Evolutionary conservation across 2,888 invertebrate genomes (phyloP).

Genomic region (Neocrepidodera transversa): DNA sequence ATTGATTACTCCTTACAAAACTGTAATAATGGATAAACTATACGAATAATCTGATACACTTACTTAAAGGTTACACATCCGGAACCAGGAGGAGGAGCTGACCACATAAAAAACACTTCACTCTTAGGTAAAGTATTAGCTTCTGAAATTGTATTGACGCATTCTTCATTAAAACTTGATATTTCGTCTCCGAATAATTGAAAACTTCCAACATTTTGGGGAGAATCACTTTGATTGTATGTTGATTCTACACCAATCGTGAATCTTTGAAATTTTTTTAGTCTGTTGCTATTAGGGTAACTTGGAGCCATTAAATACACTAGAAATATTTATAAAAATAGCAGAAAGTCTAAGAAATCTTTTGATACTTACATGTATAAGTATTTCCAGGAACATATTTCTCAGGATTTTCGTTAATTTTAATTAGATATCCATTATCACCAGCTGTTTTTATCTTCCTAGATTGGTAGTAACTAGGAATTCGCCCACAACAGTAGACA

Average conservation of each 20-base stretch:
- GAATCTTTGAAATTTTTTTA: constrained; percentile 79
- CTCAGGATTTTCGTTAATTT: constrained; percentile 79
- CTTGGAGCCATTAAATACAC: constrained; percentile 63
- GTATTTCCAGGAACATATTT: constrained; percentile 84
- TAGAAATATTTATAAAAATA: constrained; percentile 27
- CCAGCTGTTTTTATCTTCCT: constrained; percentile 70
- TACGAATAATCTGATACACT: too few species aligned
- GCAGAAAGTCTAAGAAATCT: too few species aligned
- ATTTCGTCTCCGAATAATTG: constrained; percentile 72
- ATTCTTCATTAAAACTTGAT: constrained; percentile 78
- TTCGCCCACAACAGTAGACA: constrained; percentile 48
- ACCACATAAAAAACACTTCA: constrained; percentile 89
- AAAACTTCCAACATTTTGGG: constrained; percentile 72
- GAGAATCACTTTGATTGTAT: constrained; percentile 61
- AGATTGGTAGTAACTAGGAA: constrained; percentile 60
- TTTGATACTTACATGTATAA: constrained; percentile 72
- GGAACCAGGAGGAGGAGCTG: constrained; percentile 82
- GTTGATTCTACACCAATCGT: constrained; percentile 76
- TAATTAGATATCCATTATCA: constrained; percentile 86
- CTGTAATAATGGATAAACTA: too few species aligned
- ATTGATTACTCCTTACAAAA: too few species aligned
- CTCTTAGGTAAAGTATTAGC: constrained; percentile 81
- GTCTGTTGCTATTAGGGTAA: constrained; percentile 57
- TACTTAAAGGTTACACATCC: constrained; percentile 88
- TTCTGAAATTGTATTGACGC: constrained; percentile 85